Conservation (phyloP, 2,888 invertebrate genomes). For the Helicoverpa assulta region DNA sequence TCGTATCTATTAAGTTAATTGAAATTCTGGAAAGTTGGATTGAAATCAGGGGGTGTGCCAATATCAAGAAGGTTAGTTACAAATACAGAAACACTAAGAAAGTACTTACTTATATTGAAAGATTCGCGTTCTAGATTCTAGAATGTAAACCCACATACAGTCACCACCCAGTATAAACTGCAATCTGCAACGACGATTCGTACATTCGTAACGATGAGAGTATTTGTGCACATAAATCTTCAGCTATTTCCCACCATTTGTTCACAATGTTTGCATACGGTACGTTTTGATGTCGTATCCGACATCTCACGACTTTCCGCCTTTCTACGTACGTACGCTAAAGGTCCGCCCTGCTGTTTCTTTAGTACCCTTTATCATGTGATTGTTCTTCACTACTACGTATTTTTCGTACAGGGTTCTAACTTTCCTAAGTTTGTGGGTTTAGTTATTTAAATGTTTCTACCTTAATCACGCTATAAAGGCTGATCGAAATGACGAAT, state of each 20-base stretch:
- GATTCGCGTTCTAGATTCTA: slow-evolving; percentile 22
- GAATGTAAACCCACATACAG: slow-evolving; percentile 24
- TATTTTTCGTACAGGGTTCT: background rate
- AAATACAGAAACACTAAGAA: too few species aligned
- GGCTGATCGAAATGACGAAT: too few species aligned
- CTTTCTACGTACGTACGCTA: slow-evolving; percentile 73
- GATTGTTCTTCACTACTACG: slow-evolving; percentile 18
- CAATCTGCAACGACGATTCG: slow-evolving; percentile 15
- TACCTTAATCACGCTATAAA: too few species aligned
- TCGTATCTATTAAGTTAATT: background rate
- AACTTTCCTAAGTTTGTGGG: background rate
- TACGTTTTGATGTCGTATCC: slow-evolving; percentile 79
- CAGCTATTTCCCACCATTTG: slow-evolving; percentile 62
- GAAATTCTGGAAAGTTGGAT: background rate
- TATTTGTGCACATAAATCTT: slow-evolving; percentile 42
- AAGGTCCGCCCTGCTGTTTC: slow-evolving; percentile 31
- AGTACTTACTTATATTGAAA: slow-evolving; percentile 7
- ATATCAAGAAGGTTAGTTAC: too few species aligned
- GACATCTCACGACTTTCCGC: slow-evolving; percentile 82
- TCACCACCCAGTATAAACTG: slow-evolving; percentile 3
- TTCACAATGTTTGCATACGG: slow-evolving; percentile 61
- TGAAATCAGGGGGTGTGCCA: too few species aligned
- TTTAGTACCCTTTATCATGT: slow-evolving; percentile 29
- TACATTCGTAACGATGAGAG: slow-evolving; percentile 34
- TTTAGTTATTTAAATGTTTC: too few species aligned